Evolutionary conservation across 2,888 invertebrate species (phyloP).

Genomic region (Philonicus albiceps): DNA sequence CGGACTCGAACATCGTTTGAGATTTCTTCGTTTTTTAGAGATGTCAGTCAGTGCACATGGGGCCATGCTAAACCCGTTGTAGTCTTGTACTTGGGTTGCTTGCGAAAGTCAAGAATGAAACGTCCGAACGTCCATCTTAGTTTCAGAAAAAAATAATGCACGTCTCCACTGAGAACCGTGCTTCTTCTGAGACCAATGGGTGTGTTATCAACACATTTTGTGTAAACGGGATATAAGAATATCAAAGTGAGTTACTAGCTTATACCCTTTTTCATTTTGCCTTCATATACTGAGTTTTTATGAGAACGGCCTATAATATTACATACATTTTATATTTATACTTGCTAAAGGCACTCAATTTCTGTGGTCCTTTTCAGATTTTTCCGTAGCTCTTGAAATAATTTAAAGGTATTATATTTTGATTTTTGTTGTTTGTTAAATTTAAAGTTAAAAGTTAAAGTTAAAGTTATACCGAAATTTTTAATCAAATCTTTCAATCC

Average conservation of each 20-base stretch:
- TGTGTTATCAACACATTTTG: not conserved
- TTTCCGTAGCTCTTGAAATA: not conserved
- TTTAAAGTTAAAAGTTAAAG: too few species aligned
- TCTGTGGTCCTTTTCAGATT: not conserved
- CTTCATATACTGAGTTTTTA: not conserved
- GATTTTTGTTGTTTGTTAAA: too few species aligned
- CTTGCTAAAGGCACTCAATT: not conserved
- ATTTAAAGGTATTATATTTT: not conserved
- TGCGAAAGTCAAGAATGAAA: constrained; percentile 14
- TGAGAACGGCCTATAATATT: not conserved
- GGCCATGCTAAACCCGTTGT: not conserved
- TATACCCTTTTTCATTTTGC: not conserved
- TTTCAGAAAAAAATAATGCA: constrained; percentile 29
- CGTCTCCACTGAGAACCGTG: not conserved
- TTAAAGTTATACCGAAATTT: not conserved
- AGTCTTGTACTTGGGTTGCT: not conserved
- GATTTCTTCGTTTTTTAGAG: constrained; percentile 32
- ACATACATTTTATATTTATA: not conserved
- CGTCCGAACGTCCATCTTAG: constrained; percentile 22
- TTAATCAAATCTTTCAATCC: too few species aligned
- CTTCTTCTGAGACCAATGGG: not conserved
- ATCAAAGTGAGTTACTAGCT: not conserved
- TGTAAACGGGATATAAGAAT: not conserved
- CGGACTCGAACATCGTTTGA: constrained; percentile 11
- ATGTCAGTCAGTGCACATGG: constrained; percentile 44